Percentiles rank a stretch among this genome's conserved stretches.
These are phyloP conservation scores for Platysteira castanea DNA, from an alignment of 2,113 vertebrate genomes.

Conservation along the genomic window DNA sequence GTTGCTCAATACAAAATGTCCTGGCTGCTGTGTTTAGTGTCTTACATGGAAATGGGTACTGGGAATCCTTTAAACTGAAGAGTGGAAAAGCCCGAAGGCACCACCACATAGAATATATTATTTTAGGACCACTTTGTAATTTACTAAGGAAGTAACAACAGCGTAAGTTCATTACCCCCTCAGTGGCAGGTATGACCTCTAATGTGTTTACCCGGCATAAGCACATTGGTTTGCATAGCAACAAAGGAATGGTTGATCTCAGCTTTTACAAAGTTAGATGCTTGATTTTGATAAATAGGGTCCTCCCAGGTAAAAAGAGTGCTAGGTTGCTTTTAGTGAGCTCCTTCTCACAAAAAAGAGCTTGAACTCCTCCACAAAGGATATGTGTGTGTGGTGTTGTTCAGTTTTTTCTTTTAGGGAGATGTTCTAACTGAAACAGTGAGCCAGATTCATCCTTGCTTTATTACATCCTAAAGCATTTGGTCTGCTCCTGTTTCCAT, in stretches of 20 bases:
- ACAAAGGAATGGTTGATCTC: background rate
- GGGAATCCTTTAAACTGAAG: constrained; percentile 19
- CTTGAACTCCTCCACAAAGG: background rate
- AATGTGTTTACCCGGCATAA: constrained; percentile 20
- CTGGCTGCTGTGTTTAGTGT: background rate
- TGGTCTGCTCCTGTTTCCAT: background rate
- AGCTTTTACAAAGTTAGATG: background rate
- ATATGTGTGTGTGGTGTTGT: background rate
- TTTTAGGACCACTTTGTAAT: background rate
- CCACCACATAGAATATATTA: background rate
- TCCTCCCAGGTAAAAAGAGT: background rate
- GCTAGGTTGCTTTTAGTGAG: background rate
- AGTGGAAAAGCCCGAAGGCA: background rate
- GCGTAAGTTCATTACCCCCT: constrained; percentile 10
- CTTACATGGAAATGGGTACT: background rate
- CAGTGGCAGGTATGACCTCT: constrained; percentile 1
- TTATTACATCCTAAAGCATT: background rate
- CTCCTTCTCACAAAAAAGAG: background rate
- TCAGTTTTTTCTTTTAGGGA: background rate
- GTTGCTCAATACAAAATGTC: background rate
- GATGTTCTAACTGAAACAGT: background rate
- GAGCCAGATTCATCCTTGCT: background rate
- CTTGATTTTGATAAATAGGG: constrained; percentile 2
- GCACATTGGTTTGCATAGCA: constrained; percentile 7
- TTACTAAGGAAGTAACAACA: background rate